Base-by-base conservation (phyloP, 1,140 invertebrate species). In the Drosophila repletoides region DNA sequence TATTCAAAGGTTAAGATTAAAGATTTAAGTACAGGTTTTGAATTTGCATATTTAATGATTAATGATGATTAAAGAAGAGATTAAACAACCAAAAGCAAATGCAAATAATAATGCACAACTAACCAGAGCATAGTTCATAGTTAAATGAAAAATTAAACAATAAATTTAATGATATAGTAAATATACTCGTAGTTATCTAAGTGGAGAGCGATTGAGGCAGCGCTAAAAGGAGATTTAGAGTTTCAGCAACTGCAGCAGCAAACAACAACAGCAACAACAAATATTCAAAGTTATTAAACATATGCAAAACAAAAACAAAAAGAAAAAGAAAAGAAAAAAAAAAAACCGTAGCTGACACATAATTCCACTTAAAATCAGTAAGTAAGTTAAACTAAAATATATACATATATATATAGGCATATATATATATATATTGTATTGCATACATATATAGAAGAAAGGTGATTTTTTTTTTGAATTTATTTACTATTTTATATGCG, bases 1-100 rank as follows among this genome's bases (percentile, higher is more conserved):
- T 80, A 86, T 75, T 79, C 71, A n/a, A n/a, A n/a, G n/a, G n/a
- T n/a, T n/a, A n/a, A n/a, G 76, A 84, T 36, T 75, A 87, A 84
- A 55, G 21, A 38, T 61, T 79, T 80, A 81, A 81, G 76, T 65
- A 70, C 70, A 81, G 76, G 76, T 81, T 81, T 81, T 81, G 77
- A 83, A 81, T 81, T 81, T 83, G 77, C 68, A 83, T 83, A 81
- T 73, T 76, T 70, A 70, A 70, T n/a, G n/a, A 72, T 67, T 65
- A 73, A 64, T 43, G 48, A 64, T n/a, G n/a, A 64, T 48, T 46
- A 64, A 40, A 74, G n/a, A 56, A 63, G 9, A 53, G n/a, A n/a
- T n/a, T n/a, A 51, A 29, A 31, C 1, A 51, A 71, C 2, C 58
- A 12, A 0, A 65, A 41, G 72, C 64, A 79, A 84, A 84, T 75